These are phyloP conservation scores for Rhodophaea formosa DNA, from an alignment of 2,888 invertebrate species.

Conservation along the genomic window DNA sequence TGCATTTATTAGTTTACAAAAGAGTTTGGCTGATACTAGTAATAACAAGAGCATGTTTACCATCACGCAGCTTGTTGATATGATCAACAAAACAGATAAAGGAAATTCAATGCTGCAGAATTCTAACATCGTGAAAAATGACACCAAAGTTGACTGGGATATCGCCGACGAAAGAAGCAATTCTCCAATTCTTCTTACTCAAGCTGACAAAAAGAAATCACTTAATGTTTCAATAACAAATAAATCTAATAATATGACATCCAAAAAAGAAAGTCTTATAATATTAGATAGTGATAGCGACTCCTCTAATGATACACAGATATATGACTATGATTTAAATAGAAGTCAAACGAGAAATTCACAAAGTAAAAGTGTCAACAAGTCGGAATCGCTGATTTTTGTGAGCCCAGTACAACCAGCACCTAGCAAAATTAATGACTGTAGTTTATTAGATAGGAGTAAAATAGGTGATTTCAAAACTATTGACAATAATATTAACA, in stretches of 20 bases:
- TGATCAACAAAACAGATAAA: slow-evolving; percentile 59
- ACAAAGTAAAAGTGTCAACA: slow-evolving; percentile 15
- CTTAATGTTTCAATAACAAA: slow-evolving; percentile 24
- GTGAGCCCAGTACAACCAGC: not conserved
- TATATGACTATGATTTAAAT: slow-evolving; percentile 35
- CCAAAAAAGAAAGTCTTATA: slow-evolving; percentile 48
- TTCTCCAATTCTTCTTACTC: slow-evolving; percentile 66
- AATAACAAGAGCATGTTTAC: slow-evolving; percentile 67
- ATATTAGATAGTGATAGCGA: slow-evolving; percentile 68
- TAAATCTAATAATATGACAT: slow-evolving; percentile 25
- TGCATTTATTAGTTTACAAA: slow-evolving; percentile 36
- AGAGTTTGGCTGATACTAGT: slow-evolving; percentile 37
- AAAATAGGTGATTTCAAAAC: no score
- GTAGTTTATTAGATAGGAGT: no score
- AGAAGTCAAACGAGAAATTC: slow-evolving; percentile 21
- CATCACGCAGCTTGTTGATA: slow-evolving; percentile 69
- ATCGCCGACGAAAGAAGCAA: slow-evolving; percentile 44
- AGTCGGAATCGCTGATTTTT: slow-evolving; percentile 9
- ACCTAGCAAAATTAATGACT: not conserved
- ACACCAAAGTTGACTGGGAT: slow-evolving; percentile 3
- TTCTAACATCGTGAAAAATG: not conserved
- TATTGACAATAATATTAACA: slow-evolving; percentile 10
- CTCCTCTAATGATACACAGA: slow-evolving; percentile 49
- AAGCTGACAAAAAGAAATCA: slow-evolving; percentile 50
- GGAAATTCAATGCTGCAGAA: slow-evolving; percentile 29